A percentile compares a stretch with the other conserved stretches of the same genome.
phyloP scores from a whole-genome alignment of 2,113 vertebrate genomes.

The Grammomys surdaster region DNA sequence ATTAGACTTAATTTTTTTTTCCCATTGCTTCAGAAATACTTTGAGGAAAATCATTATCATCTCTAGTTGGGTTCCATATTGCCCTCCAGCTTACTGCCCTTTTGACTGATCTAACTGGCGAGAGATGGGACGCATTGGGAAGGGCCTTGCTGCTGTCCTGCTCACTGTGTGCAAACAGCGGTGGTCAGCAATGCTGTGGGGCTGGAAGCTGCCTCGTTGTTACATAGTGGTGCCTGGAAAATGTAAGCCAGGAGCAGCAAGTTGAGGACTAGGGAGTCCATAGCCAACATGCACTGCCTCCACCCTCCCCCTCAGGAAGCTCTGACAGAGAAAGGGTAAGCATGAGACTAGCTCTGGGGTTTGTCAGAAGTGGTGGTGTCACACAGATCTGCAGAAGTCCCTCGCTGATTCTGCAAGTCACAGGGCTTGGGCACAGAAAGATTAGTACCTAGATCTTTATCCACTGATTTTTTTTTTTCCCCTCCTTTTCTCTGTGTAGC shows the following conservation, averaged over 20 bases:
- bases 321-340: neutral
- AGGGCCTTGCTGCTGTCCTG: neutral
- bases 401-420: neutral
- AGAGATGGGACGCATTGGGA: neutral
- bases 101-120: neutral
- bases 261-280: neutral
- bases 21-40: neutral
- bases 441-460: neutral
- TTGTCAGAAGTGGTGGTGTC: neutral
- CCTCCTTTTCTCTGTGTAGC: neutral
- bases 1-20: neutral
- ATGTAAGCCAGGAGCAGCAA: neutral
- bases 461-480: neutral
- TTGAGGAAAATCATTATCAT: constrained; percentile 27
- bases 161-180: neutral
- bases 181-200: fast-evolving
- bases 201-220: neutral
- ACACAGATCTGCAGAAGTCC: neutral
- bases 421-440: neutral
- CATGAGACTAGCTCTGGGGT: fast-evolving
- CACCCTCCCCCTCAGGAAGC: neutral
- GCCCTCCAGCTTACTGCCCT: neutral
- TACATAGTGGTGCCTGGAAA: neutral
- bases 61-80: constrained; percentile 9
- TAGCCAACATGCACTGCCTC: neutral